Percentiles rank a stretch among this genome's conserved stretches.
phyloP scores from a whole-genome alignment of 2,888 invertebrate genomes.

The Bombylius discolor region DNA sequence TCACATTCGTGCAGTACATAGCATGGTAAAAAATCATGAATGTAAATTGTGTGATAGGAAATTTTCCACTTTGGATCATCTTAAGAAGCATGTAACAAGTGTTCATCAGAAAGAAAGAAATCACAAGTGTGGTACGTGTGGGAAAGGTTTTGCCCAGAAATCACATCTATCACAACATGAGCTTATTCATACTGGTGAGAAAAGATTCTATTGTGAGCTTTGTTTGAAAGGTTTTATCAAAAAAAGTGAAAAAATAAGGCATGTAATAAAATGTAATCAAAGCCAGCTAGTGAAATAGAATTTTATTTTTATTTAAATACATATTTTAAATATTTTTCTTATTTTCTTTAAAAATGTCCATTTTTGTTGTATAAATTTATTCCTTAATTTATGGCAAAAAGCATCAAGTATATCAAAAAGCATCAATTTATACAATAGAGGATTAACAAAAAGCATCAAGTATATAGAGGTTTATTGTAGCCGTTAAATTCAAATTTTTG shows the following conservation, averaged over 20 bases:
- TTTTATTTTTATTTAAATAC: too few relatives aligned
- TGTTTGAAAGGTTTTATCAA: slow-evolving; percentile 16
- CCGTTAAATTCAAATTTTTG: too few relatives aligned
- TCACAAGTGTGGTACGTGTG: slow-evolving; percentile 18
- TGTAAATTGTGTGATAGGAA: slow-evolving; percentile 20
- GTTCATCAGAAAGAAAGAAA: slow-evolving; percentile 22
- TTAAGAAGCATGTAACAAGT: slow-evolving; percentile 21
- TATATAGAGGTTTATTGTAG: too few relatives aligned
- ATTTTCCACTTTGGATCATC: slow-evolving; percentile 21
- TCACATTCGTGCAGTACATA: slow-evolving; percentile 19
- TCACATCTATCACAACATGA: slow-evolving; percentile 20
- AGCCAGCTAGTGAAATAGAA: too few relatives aligned
- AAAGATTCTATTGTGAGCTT: slow-evolving; percentile 12
- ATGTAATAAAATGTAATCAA: slow-evolving; percentile 8
- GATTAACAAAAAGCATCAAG: too few relatives aligned
- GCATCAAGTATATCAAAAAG: too few relatives aligned
- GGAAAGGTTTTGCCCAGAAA: slow-evolving; percentile 19
- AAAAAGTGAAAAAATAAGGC: slow-evolving; percentile 16
- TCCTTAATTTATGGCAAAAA: too few relatives aligned
- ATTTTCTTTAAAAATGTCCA: too few relatives aligned
- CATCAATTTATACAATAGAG: too few relatives aligned
- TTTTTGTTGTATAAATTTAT: too few relatives aligned
- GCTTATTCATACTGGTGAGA: slow-evolving; percentile 16
- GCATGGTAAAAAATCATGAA: slow-evolving; percentile 16
- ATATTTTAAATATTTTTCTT: too few relatives aligned